Base-by-base conservation (phyloP, 2,888 invertebrate species). In the Caenorhabditis sp. region DNA sequence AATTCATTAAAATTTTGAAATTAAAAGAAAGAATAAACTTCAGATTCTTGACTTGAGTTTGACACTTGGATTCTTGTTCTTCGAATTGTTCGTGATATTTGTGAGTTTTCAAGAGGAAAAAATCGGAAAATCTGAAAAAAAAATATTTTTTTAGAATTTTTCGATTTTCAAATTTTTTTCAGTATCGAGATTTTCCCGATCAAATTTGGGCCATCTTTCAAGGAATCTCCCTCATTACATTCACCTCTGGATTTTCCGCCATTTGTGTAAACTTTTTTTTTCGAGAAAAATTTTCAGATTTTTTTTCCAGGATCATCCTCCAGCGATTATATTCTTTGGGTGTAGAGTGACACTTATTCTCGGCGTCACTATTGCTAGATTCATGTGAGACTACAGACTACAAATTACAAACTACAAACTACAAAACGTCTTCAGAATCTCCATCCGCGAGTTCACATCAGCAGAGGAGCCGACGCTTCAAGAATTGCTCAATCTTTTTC, bases 21-120 rank as follows among this genome's bases (percentile, higher is more conserved):
- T 47, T 47, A 7, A 4, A 19, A 66, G 19, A 49, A 28, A 31
- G 41, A 54, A 63, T n/a, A 3, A 19, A 19, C 54, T 79, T 28
- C 58, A 81, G 81, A 35, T 81, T 8, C 16, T 82, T 8, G 82
- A 82, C 28, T 14, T 61, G 10, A 77, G 72, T 5, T 6, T 82
- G 3, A 72, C 69, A 5, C 28, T 82, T 0, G 70, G 41, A 26
- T 51, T 22, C 0, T 19, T 82, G 5, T 47, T 66, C 8, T 80
- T 59, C 44, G 80, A 80, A 28, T 51, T 66, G 28, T 66, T 66
- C 16, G 26, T 66, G 19, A 66, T 68, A 28, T 51, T 56, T 24
- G 80, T 72, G 19, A 59, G 58, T 58, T 38, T 35, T 47, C 19
- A 31, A 31, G 7, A 31, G 4, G 4, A 31, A 31, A 31, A 31